Conservation (phyloP, 1,140 invertebrate genomes). For the Tribolium castaneum region DNA sequence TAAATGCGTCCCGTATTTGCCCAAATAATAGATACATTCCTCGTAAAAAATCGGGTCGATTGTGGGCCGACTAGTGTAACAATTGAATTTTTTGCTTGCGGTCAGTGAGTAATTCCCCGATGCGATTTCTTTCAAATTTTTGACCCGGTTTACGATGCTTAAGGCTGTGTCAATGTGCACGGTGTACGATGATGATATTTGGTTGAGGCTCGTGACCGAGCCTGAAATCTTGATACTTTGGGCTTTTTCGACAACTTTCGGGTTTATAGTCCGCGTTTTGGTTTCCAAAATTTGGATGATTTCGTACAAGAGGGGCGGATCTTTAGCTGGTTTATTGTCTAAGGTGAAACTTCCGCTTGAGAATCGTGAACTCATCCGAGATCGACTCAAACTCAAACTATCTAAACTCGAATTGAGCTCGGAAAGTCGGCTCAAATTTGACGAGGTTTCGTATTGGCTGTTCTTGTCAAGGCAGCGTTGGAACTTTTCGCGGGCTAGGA, state of each 20-base stretch:
- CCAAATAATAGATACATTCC: conserved; percentile 79
- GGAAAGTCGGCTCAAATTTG: conserved; percentile 14
- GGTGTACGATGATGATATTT: conserved; percentile 26
- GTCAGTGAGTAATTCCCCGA: conserved; percentile 58
- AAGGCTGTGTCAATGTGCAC: conserved; percentile 58
- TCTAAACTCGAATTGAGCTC: conserved; percentile 59
- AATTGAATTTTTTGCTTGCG: conserved; percentile 41
- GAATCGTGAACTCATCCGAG: conserved; percentile 55
- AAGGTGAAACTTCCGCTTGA: conserved; percentile 40
- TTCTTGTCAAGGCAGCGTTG: conserved; percentile 69
- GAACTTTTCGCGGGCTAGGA: conserved; percentile 78
- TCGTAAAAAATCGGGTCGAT: conserved; percentile 71
- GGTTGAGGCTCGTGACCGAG: conserved; percentile 52
- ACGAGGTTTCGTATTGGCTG: conserved; percentile 49
- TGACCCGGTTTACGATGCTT: conserved; percentile 64
- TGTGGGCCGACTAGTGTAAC: neutral
- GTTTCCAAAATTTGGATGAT: conserved; percentile 76
- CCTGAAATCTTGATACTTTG: conserved; percentile 43
- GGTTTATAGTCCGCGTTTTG: conserved; percentile 52
- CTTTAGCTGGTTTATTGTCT: conserved; percentile 66
- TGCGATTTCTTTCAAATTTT: conserved; percentile 63
- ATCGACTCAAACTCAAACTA: conserved; percentile 61
- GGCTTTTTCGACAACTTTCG: conserved; percentile 45
- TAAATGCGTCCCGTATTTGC: conserved; percentile 75
- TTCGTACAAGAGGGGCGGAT: conserved; percentile 75